These are phyloP conservation scores for Mythimna vitellina DNA, from an alignment of 2,888 invertebrate genomes.

Conservation along the genomic window DNA sequence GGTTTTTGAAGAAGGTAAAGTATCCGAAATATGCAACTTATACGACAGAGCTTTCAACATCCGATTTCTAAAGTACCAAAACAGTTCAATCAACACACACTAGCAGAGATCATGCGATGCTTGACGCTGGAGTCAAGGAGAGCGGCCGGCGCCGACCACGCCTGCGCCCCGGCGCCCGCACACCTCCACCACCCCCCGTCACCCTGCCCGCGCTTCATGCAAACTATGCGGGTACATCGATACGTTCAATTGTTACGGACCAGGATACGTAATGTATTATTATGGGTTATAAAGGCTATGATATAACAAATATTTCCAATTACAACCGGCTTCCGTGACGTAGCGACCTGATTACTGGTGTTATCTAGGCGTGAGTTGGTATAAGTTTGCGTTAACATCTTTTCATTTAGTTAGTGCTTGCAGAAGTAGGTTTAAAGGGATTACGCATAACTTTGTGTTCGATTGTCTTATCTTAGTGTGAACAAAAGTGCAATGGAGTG, in stretches of 20 bases:
- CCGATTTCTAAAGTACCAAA: slow-evolving; percentile 73
- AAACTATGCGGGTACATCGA: slow-evolving; percentile 71
- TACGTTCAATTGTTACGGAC: slow-evolving; percentile 81
- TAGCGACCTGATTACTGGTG: slow-evolving; percentile 57
- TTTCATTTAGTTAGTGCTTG: slow-evolving; percentile 4
- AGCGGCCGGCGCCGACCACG: slow-evolving; percentile 90
- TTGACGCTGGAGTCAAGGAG: slow-evolving; percentile 90
- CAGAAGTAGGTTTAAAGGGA: not conserved
- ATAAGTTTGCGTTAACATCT: slow-evolving; percentile 34
- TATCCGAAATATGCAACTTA: too few species aligned
- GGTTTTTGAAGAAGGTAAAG: too few species aligned
- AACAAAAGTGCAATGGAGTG: not conserved
- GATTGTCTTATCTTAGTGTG: not conserved
- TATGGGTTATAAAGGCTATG: slow-evolving; percentile 70
- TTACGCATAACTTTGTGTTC: not conserved
- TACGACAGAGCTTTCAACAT: slow-evolving; percentile 12
- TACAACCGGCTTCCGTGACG: slow-evolving; percentile 68
- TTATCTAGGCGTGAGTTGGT: slow-evolving; percentile 31
- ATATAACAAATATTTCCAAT: slow-evolving; percentile 71
- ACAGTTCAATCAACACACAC: slow-evolving; percentile 56
- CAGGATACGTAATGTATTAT: slow-evolving; percentile 75
- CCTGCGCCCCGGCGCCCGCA: slow-evolving; percentile 77
- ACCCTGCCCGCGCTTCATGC: slow-evolving; percentile 76
- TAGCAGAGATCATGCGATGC: slow-evolving; percentile 89
- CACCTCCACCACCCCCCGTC: slow-evolving; percentile 65